Percentiles rank a stretch among this genome's conserved stretches.
Evolutionary conservation across 2,797 vertebrate genomes (phyloP).

Genomic region (Remorina albescens): DNA sequence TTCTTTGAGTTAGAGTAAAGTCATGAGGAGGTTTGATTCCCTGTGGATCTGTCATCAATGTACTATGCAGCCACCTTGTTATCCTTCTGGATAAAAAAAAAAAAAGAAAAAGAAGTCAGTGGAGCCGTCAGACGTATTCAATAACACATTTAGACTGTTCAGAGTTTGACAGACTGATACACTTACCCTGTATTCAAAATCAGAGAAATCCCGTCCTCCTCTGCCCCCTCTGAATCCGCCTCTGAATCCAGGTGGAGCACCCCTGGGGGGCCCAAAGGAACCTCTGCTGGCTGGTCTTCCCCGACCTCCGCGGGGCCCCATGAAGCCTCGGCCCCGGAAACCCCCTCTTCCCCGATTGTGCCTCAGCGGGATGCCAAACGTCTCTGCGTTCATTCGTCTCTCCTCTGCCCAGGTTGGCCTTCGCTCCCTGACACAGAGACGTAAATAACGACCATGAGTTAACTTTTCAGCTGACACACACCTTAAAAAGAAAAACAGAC

Average conservation of each 20-base stretch:
- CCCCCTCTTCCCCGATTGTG: slow-evolving; percentile 92
- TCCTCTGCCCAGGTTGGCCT: slow-evolving; percentile 97
- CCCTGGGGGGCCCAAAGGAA: slow-evolving; percentile 81
- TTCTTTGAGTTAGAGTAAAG: slow-evolving; percentile 79
- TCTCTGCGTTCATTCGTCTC: slow-evolving; percentile 94
- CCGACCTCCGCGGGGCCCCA: slow-evolving; percentile 91
- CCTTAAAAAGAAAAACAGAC: not conserved
- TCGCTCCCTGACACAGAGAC: slow-evolving; percentile 88
- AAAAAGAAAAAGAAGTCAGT: slow-evolving; percentile 27
- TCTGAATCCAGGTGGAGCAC: slow-evolving; percentile 88
- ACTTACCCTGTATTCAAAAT: slow-evolving; percentile 96
- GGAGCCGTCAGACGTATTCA: not conserved
- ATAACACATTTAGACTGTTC: not conserved
- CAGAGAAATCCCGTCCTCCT: slow-evolving; percentile 93
- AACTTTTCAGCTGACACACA: not conserved
- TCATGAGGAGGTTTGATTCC: slow-evolving; percentile 82
- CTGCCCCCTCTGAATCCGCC: slow-evolving; percentile 85
- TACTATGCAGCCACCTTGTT: slow-evolving; percentile 97
- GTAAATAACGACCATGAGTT: slow-evolving; percentile 10
- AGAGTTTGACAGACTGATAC: not conserved
- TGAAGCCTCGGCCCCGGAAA: slow-evolving; percentile 89
- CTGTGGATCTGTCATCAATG: slow-evolving; percentile 70
- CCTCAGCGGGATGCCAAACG: slow-evolving; percentile 95
- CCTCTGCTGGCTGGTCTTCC: slow-evolving; percentile 88
- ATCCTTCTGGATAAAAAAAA: slow-evolving; percentile 89